Conservation (phyloP, 2,888 invertebrate species). For the Microplitis manilae region DNA sequence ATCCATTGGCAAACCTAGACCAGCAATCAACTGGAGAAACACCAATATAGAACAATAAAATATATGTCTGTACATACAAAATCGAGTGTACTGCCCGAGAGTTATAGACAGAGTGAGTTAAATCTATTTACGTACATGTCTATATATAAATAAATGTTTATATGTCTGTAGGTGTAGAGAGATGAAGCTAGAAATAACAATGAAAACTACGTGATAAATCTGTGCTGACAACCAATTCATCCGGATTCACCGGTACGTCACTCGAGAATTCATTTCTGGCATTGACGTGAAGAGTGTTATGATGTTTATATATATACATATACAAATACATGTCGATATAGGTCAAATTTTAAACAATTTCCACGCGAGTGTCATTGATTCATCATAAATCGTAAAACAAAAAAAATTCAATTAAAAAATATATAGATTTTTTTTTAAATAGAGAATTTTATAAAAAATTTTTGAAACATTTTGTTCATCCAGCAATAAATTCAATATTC, state of each 20-base stretch:
- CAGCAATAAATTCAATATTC: neutral
- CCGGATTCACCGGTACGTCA: conserved; percentile 18
- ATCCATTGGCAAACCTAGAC: conserved; percentile 73
- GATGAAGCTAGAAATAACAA: conserved; percentile 7
- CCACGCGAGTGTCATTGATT: neutral
- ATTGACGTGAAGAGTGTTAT: conserved; percentile 5
- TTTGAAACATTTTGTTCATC: neutral
- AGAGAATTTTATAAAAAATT: neutral
- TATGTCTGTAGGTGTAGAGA: neutral
- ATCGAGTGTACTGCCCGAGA: neutral
- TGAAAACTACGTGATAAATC: conserved; percentile 24
- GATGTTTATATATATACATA: conserved; percentile 4
- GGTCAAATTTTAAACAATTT: neutral
- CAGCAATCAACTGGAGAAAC: conserved; percentile 70
- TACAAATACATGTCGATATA: neutral
- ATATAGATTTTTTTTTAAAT: neutral
- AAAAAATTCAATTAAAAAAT: neutral
- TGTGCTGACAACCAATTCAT: conserved; percentile 29
- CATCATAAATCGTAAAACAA: neutral
- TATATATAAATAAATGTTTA: neutral
- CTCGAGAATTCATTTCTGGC: conserved; percentile 25
- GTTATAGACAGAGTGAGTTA: conserved; percentile 1
- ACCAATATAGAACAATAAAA: neutral
- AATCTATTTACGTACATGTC: neutral
- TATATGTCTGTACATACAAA: neutral